Percentiles rank a stretch among this genome's conserved stretches.
Conservation (phyloP, 2,113 vertebrate species). For the Gobius niger region DNA sequence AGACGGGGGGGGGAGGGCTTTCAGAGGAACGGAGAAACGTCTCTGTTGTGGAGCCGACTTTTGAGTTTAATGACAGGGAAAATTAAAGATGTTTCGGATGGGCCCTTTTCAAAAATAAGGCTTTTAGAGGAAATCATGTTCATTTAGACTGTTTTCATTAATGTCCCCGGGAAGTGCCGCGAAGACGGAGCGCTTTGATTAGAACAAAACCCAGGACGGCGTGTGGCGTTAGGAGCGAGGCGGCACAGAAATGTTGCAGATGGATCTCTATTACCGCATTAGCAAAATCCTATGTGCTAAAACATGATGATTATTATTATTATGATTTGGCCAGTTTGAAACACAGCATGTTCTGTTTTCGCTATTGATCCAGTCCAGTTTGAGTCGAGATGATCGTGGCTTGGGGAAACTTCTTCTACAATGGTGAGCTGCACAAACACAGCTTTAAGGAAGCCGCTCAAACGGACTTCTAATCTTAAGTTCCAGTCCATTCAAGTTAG, state of each 20-base stretch:
- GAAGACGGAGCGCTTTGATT: conserved; percentile 1
- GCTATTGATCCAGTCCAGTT: no score
- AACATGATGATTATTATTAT: no score
- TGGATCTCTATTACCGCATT: neutral
- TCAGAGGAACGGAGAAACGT: conserved; percentile 27
- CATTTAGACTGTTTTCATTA: conserved; percentile 41
- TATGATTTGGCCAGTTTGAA: no score
- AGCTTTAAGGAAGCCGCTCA: no score
- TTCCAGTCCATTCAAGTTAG: neutral
- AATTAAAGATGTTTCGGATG: conserved; percentile 30
- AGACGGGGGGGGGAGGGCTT: conserved; percentile 6
- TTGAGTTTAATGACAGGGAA: conserved; percentile 38
- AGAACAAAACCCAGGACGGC: neutral
- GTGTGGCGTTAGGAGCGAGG: neutral
- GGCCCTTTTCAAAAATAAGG: conserved; percentile 16
- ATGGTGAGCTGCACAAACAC: no score
- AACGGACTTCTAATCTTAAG: neutral
- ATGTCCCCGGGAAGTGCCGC: neutral
- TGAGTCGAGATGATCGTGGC: no score
- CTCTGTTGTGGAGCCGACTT: conserved; percentile 28
- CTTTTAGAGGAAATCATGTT: conserved; percentile 22
- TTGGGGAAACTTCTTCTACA: no score
- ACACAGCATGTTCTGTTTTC: no score
- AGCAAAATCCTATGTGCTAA: neutral
- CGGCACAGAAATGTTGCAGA: neutral